Evolutionary conservation across 2,797 vertebrate species (phyloP).

Genomic region (Pogoniulus pusillus): DNA sequence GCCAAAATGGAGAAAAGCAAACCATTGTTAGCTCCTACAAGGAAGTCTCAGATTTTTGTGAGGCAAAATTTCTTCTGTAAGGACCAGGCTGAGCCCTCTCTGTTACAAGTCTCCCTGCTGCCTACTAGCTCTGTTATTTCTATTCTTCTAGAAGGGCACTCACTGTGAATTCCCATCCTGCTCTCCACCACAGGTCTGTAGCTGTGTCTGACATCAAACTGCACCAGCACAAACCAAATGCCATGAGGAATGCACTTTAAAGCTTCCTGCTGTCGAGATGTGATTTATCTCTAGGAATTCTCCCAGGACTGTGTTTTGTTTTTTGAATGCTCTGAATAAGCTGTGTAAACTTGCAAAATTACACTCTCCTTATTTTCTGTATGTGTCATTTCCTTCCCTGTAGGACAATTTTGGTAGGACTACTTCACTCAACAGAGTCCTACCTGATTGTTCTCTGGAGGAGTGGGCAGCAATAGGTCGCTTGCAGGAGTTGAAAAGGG

Average conservation of each 20-base stretch:
- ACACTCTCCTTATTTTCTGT: conserved; percentile 35
- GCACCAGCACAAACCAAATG: background rate
- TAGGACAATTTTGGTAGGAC: background rate
- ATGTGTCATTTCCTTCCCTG: background rate
- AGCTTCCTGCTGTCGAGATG: background rate
- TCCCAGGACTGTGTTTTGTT: background rate
- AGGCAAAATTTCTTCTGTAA: background rate
- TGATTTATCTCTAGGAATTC: conserved; percentile 1
- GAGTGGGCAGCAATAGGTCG: background rate
- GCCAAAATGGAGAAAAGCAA: background rate
- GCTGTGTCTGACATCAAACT: background rate
- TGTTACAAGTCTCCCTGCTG: background rate
- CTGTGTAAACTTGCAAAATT: conserved; percentile 46
- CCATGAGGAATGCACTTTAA: background rate
- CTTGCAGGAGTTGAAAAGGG: background rate
- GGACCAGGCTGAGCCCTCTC: background rate
- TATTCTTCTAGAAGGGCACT: background rate
- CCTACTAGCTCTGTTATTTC: background rate
- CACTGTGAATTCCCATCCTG: background rate
- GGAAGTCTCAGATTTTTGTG: background rate
- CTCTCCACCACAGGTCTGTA: background rate
- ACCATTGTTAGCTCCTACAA: background rate
- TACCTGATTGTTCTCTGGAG: background rate
- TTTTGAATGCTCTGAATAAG: background rate
- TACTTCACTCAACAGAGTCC: background rate